phyloP scores from a whole-genome alignment of 2,888 invertebrate genomes.

The Amiota minor region DNA sequence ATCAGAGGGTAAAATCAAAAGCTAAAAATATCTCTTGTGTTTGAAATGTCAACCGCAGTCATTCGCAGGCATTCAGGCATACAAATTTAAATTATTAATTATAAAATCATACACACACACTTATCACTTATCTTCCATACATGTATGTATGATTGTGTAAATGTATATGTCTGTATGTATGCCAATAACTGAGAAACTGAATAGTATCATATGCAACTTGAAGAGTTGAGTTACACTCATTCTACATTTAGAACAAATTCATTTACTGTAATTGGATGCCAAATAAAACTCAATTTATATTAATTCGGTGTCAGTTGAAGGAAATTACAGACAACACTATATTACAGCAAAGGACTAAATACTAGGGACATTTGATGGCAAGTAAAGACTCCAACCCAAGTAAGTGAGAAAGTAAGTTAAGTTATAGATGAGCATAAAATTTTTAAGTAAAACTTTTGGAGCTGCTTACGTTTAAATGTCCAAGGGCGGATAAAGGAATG shows the following conservation, averaged over 20 bases:
- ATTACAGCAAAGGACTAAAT: not conserved
- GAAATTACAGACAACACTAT: not conserved
- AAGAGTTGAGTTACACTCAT: too few species aligned
- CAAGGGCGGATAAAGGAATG: too few species aligned
- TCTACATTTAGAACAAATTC: not conserved
- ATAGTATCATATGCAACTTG: too few species aligned
- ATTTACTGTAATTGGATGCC: slow-evolving; percentile 7
- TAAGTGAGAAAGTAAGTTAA: not conserved
- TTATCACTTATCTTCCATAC: not conserved
- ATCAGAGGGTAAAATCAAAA: slow-evolving; percentile 11
- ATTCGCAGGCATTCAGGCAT: slow-evolving; percentile 26
- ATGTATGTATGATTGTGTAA: not conserved
- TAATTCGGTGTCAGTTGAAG: slow-evolving; percentile 14
- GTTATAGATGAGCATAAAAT: not conserved
- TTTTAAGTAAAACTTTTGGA: not conserved
- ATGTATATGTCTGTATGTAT: not conserved
- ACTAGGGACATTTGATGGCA: not conserved
- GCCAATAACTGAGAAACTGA: not conserved
- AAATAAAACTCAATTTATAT: slow-evolving; percentile 24
- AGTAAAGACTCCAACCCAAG: not conserved
- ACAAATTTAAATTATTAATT: slow-evolving; percentile 25
- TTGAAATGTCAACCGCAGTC: slow-evolving; percentile 50
- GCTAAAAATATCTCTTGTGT: slow-evolving; percentile 46
- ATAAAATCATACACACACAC: not conserved
- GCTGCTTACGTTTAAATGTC: not conserved